Evolutionary conservation across 2,888 invertebrate genomes (phyloP), one percentile per base, ranked within the genome.

Genomic region (Athetis lepigone): DNA sequence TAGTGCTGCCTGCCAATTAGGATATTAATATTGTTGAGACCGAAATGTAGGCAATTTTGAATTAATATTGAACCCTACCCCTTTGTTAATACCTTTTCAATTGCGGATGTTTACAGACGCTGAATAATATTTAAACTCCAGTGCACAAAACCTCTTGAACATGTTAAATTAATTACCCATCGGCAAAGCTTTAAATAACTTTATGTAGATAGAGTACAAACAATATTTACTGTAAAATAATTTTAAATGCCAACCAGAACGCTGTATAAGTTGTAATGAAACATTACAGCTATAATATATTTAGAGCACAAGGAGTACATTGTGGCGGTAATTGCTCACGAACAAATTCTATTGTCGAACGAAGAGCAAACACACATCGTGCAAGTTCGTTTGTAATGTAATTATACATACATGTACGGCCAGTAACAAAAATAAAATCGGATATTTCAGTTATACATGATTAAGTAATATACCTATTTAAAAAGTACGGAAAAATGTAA

Each of bases 211-310:
- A 46, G 55, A 33, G 68, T 63, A 58, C 56, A 63, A 59, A 60
- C 50, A 76, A 69, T 39, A 42, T 65, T 42, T 62, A 56, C 59
- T 46, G 54, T 58, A 37, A 59, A 60, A 67, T 65, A 60, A 75
- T 75, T 68, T 62, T 55, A 59, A 69, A 66, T 61, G 36, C 49
- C 49, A 66, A 76, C 65, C 61, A 57, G 65, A 62, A 56, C 65
- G 60, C 49, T 56, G 54, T 72, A 56, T 68, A 71, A 58, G 65
- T 77, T 74, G 65, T 71, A 74, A 64, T 70, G 64, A 72, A 65
- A 72, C 21, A 70, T 70, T 58, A 72, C 62, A 19, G 65, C 36
- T 66, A 64, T 33, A 33, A 13, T 33, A 33, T 70, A 69, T 77
- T 71, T 75, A 61, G 52, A 70, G 47, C 42, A 57, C 68, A 63